Conservation (phyloP, 2,888 invertebrate genomes). For the Melanotus villosus region DNA sequence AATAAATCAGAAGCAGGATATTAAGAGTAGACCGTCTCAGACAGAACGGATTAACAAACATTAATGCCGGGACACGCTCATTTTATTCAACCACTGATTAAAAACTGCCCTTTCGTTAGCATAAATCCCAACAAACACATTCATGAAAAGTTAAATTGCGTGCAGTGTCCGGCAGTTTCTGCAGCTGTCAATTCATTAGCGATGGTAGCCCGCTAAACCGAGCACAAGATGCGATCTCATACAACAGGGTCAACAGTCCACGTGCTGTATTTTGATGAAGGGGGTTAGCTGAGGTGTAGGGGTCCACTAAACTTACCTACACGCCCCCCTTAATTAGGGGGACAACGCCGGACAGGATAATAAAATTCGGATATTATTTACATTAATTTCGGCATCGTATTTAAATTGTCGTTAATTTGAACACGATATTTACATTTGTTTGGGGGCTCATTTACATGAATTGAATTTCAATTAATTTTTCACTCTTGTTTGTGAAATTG, state of each 20-base stretch:
- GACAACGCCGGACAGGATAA: no score
- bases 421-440: no score
- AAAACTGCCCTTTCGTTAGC: conserved; percentile 27
- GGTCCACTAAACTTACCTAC: conserved; percentile 18
- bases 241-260: conserved; percentile 18
- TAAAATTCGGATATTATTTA: no score
- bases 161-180: conserved; percentile 29
- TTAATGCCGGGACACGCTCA: conserved; percentile 15
- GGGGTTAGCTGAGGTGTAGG: conserved; percentile 15
- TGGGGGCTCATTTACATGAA: no score
- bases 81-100: conserved; percentile 16
- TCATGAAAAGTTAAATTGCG: conserved; percentile 29
- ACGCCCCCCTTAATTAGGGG: conserved; percentile 22
- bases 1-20: no score
- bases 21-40: no score
- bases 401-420: no score
- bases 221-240: conserved; percentile 20
- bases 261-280: conserved; percentile 23
- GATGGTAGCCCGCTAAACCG: conserved; percentile 29
- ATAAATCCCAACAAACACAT: conserved; percentile 26
- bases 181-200: conserved; percentile 40
- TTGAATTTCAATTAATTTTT: no score
- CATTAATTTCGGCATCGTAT: no score
- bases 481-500: background rate
- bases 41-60: background rate